These are phyloP conservation scores for Cepaea hortensis DNA, from an alignment of 2,888 invertebrate genomes.

Conservation along the genomic window DNA sequence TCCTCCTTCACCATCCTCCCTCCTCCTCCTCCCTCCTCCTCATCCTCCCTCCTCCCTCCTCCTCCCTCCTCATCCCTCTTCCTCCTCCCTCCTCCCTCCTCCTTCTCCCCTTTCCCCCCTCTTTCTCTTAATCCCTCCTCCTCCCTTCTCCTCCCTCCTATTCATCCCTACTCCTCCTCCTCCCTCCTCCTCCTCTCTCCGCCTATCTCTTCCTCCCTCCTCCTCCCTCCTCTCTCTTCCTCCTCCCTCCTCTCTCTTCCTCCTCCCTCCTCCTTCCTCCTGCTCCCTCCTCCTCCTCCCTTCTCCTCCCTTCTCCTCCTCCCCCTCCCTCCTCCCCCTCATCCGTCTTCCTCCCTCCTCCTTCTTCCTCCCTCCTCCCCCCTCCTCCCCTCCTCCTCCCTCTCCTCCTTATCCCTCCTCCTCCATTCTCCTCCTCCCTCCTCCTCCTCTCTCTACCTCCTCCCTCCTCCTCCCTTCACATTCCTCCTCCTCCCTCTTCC, in stretches of 20 bases:
- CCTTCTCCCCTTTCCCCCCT: neutral
- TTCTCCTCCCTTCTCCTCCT: slow-evolving; percentile 3
- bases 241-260: neutral
- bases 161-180: no score
- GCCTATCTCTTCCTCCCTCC: no score
- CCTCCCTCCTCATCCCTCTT: neutral
- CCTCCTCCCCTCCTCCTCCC: neutral
- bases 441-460: neutral
- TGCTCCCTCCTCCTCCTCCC: no score
- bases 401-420: no score
- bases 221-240: neutral
- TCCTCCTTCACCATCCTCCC: neutral
- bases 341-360: no score
- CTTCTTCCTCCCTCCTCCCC: neutral
- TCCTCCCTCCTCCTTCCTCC: slow-evolving; percentile 34
- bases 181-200: no score
- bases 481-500: no score
- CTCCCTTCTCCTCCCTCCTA: no score
- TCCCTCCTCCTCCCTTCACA: no score
- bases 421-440: neutral
- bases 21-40: neutral
- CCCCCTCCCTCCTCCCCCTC: neutral
- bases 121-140: no score
- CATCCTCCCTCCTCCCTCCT: neutral
- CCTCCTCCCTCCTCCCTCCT: neutral